Evolutionary conservation across 2,888 invertebrate genomes (phyloP).

Genomic region (Netelia virgata): DNA sequence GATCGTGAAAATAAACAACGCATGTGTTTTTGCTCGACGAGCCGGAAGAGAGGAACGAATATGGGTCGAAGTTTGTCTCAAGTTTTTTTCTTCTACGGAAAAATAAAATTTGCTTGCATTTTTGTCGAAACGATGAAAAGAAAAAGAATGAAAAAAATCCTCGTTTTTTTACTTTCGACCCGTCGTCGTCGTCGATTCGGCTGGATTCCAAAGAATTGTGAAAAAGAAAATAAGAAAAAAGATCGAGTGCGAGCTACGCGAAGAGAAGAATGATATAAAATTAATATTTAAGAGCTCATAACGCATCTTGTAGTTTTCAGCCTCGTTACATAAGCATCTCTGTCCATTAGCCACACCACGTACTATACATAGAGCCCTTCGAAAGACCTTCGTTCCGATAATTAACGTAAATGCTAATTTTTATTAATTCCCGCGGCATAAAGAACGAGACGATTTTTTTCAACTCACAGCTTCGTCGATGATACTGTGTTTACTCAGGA

Average conservation of each 20-base stretch:
- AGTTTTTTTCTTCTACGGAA: too few species aligned
- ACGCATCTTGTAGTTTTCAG: constrained; percentile 53
- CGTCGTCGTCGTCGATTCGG: neutral
- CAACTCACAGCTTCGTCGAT: constrained; percentile 26
- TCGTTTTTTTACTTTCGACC: neutral
- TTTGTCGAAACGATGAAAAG: neutral
- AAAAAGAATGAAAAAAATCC: constrained; percentile 1
- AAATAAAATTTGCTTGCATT: too few species aligned
- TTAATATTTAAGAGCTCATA: constrained; percentile 21
- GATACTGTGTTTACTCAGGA: constrained; percentile 44
- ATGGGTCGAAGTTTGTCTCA: neutral
- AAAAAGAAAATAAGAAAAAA: neutral
- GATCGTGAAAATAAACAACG: neutral
- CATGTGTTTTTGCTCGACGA: neutral
- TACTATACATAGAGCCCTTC: neutral
- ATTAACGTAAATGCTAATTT: constrained; percentile 41
- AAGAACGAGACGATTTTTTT: neutral
- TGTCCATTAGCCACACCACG: neutral
- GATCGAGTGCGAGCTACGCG: constrained; percentile 16
- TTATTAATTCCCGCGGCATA: constrained; percentile 30
- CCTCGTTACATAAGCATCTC: constrained; percentile 21
- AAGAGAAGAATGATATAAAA: constrained; percentile 6
- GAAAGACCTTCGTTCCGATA: constrained; percentile 8
- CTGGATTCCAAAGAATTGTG: neutral
- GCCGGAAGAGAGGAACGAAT: neutral